These are phyloP conservation scores for Drepanosiphum platanoidis DNA, from an alignment of 2,888 invertebrate species.

Conservation along the genomic window DNA sequence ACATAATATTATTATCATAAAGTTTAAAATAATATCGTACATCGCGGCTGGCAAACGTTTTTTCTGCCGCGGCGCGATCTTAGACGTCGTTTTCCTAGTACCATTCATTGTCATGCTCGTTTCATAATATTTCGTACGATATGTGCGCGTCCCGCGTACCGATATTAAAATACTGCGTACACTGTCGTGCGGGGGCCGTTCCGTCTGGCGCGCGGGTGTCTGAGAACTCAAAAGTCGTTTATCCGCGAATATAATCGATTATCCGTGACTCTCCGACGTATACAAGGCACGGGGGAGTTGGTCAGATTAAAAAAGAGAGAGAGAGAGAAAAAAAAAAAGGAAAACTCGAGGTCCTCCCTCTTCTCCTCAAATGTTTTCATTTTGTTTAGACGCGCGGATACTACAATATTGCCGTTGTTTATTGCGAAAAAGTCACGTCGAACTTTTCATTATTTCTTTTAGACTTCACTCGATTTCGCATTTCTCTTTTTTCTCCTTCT, in stretches of 20 bases:
- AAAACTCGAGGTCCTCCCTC: neutral
- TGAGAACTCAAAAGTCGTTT: slow-evolving; percentile 30
- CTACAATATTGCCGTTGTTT: slow-evolving; percentile 57
- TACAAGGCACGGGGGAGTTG: slow-evolving; percentile 11
- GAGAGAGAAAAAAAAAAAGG: neutral
- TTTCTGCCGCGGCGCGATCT: no score
- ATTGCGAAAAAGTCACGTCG: slow-evolving; percentile 60
- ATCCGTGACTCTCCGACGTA: neutral
- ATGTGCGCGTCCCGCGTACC: no score
- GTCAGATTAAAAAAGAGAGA: slow-evolving; percentile 40
- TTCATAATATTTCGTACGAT: no score
- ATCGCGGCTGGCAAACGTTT: no score
- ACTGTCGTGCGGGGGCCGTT: neutral
- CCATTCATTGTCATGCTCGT: no score
- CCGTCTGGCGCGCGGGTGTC: neutral
- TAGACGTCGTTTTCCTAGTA: no score
- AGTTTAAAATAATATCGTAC: no score
- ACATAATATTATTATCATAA: no score
- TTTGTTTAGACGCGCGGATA: slow-evolving; percentile 42
- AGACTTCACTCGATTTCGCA: slow-evolving; percentile 59
- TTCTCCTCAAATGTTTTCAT: slow-evolving; percentile 48
- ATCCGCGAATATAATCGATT: slow-evolving; percentile 44
- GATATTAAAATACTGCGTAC: neutral
- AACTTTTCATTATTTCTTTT: slow-evolving; percentile 59
- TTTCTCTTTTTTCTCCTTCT: slow-evolving; percentile 20